phyloP scores from a whole-genome alignment of 2,113 vertebrate genomes.

The Notechis scutatus region DNA sequence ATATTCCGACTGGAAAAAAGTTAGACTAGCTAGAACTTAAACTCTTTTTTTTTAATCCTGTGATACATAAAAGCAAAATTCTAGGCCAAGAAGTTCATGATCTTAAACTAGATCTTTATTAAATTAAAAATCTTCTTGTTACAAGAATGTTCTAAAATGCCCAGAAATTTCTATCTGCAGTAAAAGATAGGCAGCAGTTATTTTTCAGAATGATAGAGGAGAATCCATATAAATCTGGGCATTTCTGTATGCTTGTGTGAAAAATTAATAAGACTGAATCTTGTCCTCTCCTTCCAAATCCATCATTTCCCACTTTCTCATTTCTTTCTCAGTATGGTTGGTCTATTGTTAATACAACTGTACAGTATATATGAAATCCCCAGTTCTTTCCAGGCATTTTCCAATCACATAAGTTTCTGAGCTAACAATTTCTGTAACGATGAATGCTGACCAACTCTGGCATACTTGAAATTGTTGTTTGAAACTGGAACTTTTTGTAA shows the following conservation, averaged over 20 bases:
- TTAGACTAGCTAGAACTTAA: background rate
- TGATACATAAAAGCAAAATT: background rate
- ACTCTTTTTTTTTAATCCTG: background rate
- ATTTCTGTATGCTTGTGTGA: background rate
- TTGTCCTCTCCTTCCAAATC: background rate
- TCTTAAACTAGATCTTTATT: background rate
- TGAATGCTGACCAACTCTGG: background rate
- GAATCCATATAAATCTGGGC: background rate
- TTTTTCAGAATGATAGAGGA: background rate
- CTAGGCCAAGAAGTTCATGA: background rate
- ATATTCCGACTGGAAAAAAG: background rate
- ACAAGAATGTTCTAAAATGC: background rate
- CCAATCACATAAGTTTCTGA: background rate
- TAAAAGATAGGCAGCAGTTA: background rate
- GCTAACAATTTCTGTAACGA: background rate
- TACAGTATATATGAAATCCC: background rate
- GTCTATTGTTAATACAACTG: background rate
- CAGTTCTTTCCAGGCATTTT: background rate
- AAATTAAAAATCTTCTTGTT: background rate
- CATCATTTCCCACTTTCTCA: background rate
- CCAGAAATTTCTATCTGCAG: constrained; percentile 31
- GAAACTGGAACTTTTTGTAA: background rate
- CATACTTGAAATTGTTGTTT: background rate
- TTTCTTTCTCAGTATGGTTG: background rate
- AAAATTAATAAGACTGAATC: background rate